Base-by-base conservation (phyloP, 2,113 vertebrate species). In the Papio anubis region DNA sequence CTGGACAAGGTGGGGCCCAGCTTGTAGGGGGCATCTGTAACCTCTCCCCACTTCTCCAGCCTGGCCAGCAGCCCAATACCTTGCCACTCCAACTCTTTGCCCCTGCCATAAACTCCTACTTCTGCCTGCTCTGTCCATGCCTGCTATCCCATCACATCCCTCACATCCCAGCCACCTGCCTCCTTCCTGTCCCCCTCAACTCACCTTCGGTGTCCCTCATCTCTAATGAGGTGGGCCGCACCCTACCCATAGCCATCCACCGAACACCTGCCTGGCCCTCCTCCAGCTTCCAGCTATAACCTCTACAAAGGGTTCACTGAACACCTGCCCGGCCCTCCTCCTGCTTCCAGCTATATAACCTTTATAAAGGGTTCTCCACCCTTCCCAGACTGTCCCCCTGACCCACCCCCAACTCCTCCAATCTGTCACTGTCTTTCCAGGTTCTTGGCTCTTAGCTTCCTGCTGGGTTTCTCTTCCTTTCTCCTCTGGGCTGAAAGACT, bases 1-100 rank as follows among this genome's bases (percentile, higher is more conserved):
- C 98, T 99, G 94, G 99, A 99, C 79, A 99, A 99, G 99, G 99
- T 99, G 93, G 43, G 94, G 27, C 23, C 93, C 55, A 5, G 16
- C 30, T 64, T 48, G 5, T 18, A 55, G 68, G 25, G 38, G 1
- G 7, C 11, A 11, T 40, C 50, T 68, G 68, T 55, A 20, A 45
- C 14, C 59, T 88, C 18, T n/a, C 68, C 57, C 85, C 25, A 27
- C 78, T 64, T 43, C 86, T 73, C 52, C 40, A 48, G 40, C 13
- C 75, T 35, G 68, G 38, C 55, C 2, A n/a, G 95, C n/a, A 55
- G 1, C 30, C 20, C 6, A 48, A 0, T 0, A 38, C 64, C 43
- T 40, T 72, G 73, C 50, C 14, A 3, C 1, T 11, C 14, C 0
- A 35, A 10, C 70, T 72, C 73, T 55, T 23, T 0, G 21, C 45